phyloP scores from a whole-genome alignment of 2,888 invertebrate genomes.

The Norana najaformis region DNA sequence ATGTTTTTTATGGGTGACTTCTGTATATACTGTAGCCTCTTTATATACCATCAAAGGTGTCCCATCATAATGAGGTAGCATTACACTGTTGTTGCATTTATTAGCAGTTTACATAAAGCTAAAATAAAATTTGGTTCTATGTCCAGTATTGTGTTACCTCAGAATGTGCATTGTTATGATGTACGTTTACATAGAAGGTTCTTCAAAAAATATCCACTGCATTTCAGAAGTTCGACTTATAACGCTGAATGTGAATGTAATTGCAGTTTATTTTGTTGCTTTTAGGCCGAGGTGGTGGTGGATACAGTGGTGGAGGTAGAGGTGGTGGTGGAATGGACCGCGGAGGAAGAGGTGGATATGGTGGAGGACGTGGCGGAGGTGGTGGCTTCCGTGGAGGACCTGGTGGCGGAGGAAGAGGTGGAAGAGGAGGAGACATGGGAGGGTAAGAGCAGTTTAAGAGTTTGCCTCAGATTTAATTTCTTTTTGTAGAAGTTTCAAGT shows the following conservation, averaged over 20 bases:
- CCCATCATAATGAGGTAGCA: too few relatives aligned
- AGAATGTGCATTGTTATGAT: background rate
- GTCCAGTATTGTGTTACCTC: background rate
- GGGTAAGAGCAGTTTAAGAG: constrained; percentile 29
- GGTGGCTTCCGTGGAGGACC: constrained; percentile 37
- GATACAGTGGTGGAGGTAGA: constrained; percentile 37
- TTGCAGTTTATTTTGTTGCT: background rate
- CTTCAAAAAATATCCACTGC: too few relatives aligned
- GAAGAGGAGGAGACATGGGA: constrained; percentile 37
- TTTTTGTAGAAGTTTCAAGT: too few relatives aligned
- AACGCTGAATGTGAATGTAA: background rate
- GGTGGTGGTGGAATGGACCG: constrained; percentile 26
- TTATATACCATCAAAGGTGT: too few relatives aligned
- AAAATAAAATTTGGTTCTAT: background rate
- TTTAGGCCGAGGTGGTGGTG: constrained; percentile 51
- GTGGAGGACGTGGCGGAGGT: constrained; percentile 35
- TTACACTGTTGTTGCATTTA: too few relatives aligned
- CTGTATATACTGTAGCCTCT: too few relatives aligned
- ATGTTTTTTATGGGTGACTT: too few relatives aligned
- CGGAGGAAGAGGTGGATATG: constrained; percentile 31
- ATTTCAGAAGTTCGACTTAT: background rate
- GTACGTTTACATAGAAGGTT: background rate
- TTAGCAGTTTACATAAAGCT: background rate
- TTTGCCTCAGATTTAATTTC: background rate
- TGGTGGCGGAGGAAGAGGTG: constrained; percentile 33